Evolutionary conservation across 2,113 vertebrate genomes (phyloP), one percentile per base, ranked within the genome.

Genomic region (Arothron firmamentum): DNA sequence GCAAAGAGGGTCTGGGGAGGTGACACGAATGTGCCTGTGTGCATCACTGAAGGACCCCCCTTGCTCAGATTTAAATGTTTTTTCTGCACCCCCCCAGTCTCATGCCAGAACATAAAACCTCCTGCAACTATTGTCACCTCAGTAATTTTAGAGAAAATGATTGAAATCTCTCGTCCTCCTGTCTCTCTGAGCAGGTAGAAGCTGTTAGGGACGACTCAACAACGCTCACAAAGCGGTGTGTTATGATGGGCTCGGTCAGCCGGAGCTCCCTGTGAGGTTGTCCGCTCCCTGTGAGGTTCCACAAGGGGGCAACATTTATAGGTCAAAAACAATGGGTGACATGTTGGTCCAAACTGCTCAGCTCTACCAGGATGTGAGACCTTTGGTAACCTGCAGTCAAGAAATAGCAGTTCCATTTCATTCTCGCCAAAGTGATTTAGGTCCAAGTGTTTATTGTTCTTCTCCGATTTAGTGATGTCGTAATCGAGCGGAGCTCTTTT

Each of bases 261-360:
- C 17, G 19, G 23, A 56, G 20, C 41, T 45, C 46, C 71, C 15
- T 16, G 21, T 5, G 18, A 53, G 47, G 46, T 50, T 54, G 43
- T 58, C 79, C 53, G 11, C 49, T 23, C 57, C 55, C 47, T 50
- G 45, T 56, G 25, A 56, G 18, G 45, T n/a, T 79, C 86, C 87
- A 89, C 84, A 70, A 87, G 79, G 78, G 85, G 87, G 87, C 81
- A 79, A 81, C 73, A 45, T 79, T 64, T 61, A 54, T 67, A 64
- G 70, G 61, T 60, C 59, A 52, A 57, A 38, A 1, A 38, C 9
- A 5, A 59, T 52, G 18, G 62, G 52, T 73, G 52, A 59, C 59
- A 65, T 52, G 31, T 5, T 20, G 60, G 45, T 42, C 12, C 25
- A 61, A 46, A 18, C 49, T 20, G 49, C n/a, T 21, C 25, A 28